These are phyloP conservation scores for Pedetes capensis DNA, from an alignment of 2,113 vertebrate species.

Conservation along the genomic window DNA sequence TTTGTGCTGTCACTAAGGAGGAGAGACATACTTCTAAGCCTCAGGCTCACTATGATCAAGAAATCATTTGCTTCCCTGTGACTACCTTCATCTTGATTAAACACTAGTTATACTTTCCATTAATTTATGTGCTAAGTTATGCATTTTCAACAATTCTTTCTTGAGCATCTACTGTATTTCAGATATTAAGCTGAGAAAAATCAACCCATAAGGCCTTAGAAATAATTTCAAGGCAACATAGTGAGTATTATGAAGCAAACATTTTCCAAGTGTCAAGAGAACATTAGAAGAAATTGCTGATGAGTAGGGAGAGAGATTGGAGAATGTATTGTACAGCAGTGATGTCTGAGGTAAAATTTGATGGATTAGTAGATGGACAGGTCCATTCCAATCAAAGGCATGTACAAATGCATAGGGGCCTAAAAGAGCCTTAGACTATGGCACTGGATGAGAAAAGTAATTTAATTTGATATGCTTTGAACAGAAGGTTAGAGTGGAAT, in stretches of 20 bases:
- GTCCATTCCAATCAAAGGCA: not conserved
- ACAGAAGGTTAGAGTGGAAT: not conserved
- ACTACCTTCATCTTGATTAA: not conserved
- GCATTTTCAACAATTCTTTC: not conserved
- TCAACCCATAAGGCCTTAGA: not conserved
- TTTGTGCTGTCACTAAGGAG: not conserved
- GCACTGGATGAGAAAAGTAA: not conserved
- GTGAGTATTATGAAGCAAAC: not conserved
- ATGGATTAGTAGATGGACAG: not conserved
- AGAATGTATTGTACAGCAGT: not conserved
- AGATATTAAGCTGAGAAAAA: constrained; percentile 25
- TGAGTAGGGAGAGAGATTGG: not conserved
- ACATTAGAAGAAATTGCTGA: constrained; percentile 27
- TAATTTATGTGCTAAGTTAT: not conserved
- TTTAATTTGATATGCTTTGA: constrained; percentile 42
- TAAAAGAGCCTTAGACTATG: not conserved
- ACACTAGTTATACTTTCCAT: not conserved
- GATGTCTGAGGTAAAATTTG: constrained; percentile 5
- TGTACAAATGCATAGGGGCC: not conserved
- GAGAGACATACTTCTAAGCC: not conserved
- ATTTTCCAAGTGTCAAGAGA: constrained; percentile 11
- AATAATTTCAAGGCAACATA: constrained; percentile 30
- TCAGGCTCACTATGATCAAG: not conserved
- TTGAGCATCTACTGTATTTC: not conserved
- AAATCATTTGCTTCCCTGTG: not conserved